Base-by-base conservation (phyloP, 2,888 invertebrate genomes). In the Leptopilina drosophilae region DNA sequence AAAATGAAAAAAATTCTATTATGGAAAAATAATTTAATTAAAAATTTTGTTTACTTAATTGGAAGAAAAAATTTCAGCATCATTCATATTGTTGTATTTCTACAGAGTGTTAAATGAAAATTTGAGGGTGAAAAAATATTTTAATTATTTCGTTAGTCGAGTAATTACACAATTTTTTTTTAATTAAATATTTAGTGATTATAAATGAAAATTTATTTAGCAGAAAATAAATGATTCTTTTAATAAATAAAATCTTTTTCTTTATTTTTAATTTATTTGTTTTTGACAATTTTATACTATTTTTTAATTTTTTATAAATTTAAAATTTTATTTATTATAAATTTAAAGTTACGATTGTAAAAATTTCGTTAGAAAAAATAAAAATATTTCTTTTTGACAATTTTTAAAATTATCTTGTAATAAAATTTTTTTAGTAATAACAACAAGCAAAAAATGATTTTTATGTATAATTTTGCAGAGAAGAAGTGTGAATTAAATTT, bases 401-500 rank as follows among this genome's bases (percentile, higher is more conserved):
- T 42, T 42, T 62, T 20, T 20, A 9, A 20, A 20, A 5, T 0
- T 20, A 62, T 62, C 5, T 59, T 42, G 42, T 12, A n/a, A 7
- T 9, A 5, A 9, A 20, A 20, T 5, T 62, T 62, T n/a, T 62
- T 7, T 6, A 62, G 20, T 62, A 62, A 62, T 9, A 26, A 62
- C 20, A 20, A 5, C 8, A 15, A 14, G 14, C 14, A 26, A 53
- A 53, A 26, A 33, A 56, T 26, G 49, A 53, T 53, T 73, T 73
- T 33, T 20, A 20, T 53, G 1, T 26, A 42, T 42, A 42, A 42
- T 42, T 42, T 42, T 73, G n/a, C 11, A 11, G 33, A n/a, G 14
- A 73, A 53, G 53, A 33, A 53, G 20, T 33, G 69, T 73, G 56
- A 73, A 56, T 73, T 26, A 56, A 73, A 73, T 73, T 73, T 73